phyloP scores from a whole-genome alignment of 2,113 vertebrate species.

The Phyllopteryx taeniolatus region DNA sequence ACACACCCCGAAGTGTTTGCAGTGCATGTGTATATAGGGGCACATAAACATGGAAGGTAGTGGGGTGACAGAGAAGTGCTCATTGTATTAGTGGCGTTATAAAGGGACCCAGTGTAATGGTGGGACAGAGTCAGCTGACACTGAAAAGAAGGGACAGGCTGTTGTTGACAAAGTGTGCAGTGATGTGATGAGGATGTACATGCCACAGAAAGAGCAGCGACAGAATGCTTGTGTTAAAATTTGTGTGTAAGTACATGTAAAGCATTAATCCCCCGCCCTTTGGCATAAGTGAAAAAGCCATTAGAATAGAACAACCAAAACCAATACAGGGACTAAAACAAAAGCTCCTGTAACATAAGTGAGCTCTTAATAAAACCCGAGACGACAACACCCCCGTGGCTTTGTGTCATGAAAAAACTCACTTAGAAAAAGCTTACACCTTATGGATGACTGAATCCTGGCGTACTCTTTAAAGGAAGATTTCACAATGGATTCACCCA shows the following conservation, averaged over 20 bases:
- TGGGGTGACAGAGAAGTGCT: conserved; percentile 36
- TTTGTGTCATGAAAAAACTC: conserved; percentile 2
- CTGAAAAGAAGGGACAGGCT: conserved; percentile 58
- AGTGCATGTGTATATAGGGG: conserved; percentile 19
- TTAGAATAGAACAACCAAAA: conserved; percentile 14
- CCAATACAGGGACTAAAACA: conserved; percentile 20
- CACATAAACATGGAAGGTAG: background rate
- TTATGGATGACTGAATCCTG: conserved; percentile 25
- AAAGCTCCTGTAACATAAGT: conserved; percentile 21
- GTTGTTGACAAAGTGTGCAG: conserved; percentile 55
- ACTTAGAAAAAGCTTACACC: conserved; percentile 9
- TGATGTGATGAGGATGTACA: conserved; percentile 52
- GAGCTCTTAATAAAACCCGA: conserved; percentile 14
- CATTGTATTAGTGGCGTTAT: conserved; percentile 62
- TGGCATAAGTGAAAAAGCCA: conserved; percentile 20
- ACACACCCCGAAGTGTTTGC: conserved; percentile 19
- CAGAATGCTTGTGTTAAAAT: conserved; percentile 21
- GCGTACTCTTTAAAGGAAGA: conserved; percentile 29
- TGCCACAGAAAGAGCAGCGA: conserved; percentile 21
- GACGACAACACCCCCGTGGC: background rate
- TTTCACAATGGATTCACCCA: conserved; percentile 24
- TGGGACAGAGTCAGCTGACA: conserved; percentile 67
- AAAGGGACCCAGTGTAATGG: conserved; percentile 58
- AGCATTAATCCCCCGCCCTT: conserved; percentile 10
- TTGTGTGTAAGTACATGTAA: conserved; percentile 9